phyloP scores from a whole-genome alignment of 2,113 vertebrate species.

The Salvelinus namaycush region DNA sequence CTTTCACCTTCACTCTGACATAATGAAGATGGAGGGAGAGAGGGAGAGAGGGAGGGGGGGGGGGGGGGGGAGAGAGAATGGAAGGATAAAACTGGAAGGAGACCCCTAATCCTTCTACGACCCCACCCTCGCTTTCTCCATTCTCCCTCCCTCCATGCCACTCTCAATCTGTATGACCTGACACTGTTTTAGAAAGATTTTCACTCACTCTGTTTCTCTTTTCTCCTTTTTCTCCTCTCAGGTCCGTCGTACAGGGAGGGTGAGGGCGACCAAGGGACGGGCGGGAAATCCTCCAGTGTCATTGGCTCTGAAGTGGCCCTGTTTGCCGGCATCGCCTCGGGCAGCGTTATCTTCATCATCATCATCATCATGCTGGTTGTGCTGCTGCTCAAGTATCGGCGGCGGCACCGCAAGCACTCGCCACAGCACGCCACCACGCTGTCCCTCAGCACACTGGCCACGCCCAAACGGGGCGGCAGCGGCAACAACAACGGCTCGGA shows the following conservation, averaged over 20 bases:
- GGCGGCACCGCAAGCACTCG: slow-evolving; percentile 96
- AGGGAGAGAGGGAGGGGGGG: not conserved
- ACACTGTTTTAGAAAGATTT: not conserved
- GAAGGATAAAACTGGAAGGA: not conserved
- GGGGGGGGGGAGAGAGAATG: not conserved
- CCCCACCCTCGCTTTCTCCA: not conserved
- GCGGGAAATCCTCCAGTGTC: slow-evolving; percentile 85
- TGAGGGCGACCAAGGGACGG: slow-evolving; percentile 42
- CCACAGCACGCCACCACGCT: slow-evolving; percentile 91
- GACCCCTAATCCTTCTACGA: not conserved
- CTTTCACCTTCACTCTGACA: slow-evolving; percentile 9
- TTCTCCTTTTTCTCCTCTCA: slow-evolving; percentile 20
- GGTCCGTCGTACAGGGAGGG: slow-evolving; percentile 44
- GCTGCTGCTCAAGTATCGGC: slow-evolving; percentile 92
- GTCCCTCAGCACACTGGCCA: slow-evolving; percentile 96
- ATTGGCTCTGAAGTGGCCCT: slow-evolving; percentile 96
- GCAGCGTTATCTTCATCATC: slow-evolving; percentile 96
- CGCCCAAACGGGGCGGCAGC: slow-evolving; percentile 89
- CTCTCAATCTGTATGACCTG: not conserved
- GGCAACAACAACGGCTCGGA: slow-evolving; percentile 97
- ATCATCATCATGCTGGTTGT: slow-evolving; percentile 98
- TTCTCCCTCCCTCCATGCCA: no score
- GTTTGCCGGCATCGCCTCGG: slow-evolving; percentile 94
- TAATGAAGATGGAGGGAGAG: slow-evolving; percentile 8
- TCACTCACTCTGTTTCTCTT: slow-evolving; percentile 19